These are phyloP conservation scores for Tiliqua scincoides DNA, from an alignment of 2,113 vertebrate genomes.

Conservation along the genomic window DNA sequence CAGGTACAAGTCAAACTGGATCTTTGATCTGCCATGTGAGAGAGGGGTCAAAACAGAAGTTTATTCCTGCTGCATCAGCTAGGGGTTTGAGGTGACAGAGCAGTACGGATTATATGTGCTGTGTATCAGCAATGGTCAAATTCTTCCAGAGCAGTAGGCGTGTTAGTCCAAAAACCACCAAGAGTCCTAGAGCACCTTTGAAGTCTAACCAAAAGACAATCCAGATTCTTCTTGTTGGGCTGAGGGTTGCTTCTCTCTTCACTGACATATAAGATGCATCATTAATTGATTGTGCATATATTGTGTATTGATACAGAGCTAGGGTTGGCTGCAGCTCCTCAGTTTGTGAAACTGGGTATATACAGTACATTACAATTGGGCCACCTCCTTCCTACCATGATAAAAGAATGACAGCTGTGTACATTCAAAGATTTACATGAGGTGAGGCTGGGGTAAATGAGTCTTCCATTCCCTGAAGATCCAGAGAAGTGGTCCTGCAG, in stretches of 20 bases:
- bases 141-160: neutral
- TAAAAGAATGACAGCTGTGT: neutral
- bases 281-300: neutral
- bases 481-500: neutral
- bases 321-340: neutral
- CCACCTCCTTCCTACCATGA: too few species aligned
- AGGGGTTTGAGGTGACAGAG: fast-evolving
- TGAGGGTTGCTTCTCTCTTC: neutral
- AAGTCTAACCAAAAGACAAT: too few species aligned
- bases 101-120: neutral
- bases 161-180: too few species aligned
- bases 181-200: too few species aligned
- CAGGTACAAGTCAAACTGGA: slow-evolving; percentile 70
- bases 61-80: neutral
- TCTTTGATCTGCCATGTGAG: neutral
- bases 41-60: neutral
- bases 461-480: neutral
- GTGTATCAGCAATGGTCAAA: fast-evolving
- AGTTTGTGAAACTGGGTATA: neutral
- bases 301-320: neutral
- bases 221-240: neutral
- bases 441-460: neutral
- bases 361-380: neutral
- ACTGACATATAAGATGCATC: neutral
- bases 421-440: neutral